A percentile compares a stretch with the other conserved stretches of the same genome.
Conservation (phyloP, 2,888 invertebrate genomes). For the Eupithecia subumbrata region DNA sequence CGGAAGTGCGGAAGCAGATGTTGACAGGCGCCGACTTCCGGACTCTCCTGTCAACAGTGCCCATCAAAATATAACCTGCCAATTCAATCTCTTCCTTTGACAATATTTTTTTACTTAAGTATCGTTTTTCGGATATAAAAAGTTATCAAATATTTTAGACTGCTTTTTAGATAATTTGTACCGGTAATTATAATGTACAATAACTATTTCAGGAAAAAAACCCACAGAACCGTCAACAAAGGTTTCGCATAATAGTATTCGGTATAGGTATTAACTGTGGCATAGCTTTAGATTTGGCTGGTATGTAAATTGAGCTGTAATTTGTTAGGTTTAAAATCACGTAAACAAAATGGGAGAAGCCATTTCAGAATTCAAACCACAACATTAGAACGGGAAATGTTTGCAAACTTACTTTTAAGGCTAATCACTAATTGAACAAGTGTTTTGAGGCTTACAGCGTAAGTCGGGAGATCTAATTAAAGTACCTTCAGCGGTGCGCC, state of each 20-base stretch:
- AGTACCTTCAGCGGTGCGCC: slow-evolving; percentile 74
- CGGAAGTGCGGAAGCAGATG: slow-evolving; percentile 72
- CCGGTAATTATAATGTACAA: not conserved
- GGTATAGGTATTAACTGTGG: not conserved
- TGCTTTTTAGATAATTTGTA: not conserved
- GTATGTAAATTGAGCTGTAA: slow-evolving; percentile 19
- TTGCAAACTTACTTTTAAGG: slow-evolving; percentile 71
- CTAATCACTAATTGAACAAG: slow-evolving; percentile 82
- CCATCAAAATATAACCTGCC: slow-evolving; percentile 48
- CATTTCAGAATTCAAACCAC: slow-evolving; percentile 33
- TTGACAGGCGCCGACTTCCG: slow-evolving; percentile 59
- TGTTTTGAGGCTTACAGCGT: slow-evolving; percentile 78
- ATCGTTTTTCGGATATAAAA: not conserved
- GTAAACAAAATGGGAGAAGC: slow-evolving; percentile 27
- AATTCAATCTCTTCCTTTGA: slow-evolving; percentile 55
- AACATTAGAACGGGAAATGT: slow-evolving; percentile 41
- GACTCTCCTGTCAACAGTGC: slow-evolving; percentile 55
- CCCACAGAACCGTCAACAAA: not conserved
- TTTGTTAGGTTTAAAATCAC: slow-evolving; percentile 15
- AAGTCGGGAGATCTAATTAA: slow-evolving; percentile 82
- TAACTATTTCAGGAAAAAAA: not conserved
- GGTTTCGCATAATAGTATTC: not conserved
- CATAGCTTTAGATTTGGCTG: slow-evolving; percentile 7
- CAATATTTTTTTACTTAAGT: not conserved
- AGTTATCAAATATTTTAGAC: not conserved